phyloP scores from a whole-genome alignment of 2,888 invertebrate species.

The Lamellibrachia satsuma region DNA sequence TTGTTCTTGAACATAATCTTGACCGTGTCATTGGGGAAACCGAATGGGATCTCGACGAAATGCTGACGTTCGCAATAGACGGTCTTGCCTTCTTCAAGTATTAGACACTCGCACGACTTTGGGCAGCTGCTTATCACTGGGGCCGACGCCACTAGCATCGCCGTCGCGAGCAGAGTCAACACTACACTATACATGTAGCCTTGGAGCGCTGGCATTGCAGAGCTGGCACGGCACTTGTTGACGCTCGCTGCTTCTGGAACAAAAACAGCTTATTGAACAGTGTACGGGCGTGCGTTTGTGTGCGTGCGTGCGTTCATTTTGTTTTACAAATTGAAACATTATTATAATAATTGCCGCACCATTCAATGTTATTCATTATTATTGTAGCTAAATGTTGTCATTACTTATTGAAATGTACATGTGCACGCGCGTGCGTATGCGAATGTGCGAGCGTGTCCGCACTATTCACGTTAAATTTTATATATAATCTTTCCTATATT shows the following conservation, averaged over 20 bases:
- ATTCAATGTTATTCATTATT: no score
- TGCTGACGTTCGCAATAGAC: background rate
- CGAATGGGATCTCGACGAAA: constrained; percentile 19
- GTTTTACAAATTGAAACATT: no score
- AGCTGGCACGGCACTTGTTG: background rate
- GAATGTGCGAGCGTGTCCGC: background rate
- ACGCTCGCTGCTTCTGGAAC: background rate
- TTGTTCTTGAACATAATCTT: constrained; percentile 32
- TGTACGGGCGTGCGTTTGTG: background rate
- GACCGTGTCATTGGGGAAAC: constrained; percentile 35
- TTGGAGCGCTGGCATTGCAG: background rate
- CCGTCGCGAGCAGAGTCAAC: background rate
- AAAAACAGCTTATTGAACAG: background rate
- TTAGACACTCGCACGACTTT: background rate
- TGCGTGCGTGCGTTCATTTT: background rate
- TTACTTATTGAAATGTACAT: no score
- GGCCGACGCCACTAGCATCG: background rate
- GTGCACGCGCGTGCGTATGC: background rate
- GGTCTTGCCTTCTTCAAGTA: background rate
- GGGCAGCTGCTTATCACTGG: background rate
- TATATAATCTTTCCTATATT: no score
- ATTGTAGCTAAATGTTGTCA: no score
- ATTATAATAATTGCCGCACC: no score
- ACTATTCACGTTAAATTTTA: background rate
- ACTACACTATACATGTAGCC: background rate